Base-by-base conservation (phyloP, 2,113 vertebrate genomes). In the Scopus umbretta region DNA sequence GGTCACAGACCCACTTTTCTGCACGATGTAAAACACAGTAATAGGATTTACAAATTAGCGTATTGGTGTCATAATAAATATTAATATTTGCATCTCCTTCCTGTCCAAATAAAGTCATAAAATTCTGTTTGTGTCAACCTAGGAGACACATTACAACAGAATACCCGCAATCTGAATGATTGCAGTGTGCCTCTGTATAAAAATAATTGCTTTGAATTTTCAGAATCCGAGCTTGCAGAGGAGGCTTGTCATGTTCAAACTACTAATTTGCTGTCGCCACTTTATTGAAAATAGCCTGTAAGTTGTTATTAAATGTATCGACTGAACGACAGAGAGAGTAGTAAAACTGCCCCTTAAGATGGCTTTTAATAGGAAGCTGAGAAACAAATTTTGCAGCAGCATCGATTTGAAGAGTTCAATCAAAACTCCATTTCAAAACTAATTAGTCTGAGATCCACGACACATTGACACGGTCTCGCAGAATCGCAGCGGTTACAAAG, bases 351-450 rank as follows among this genome's bases (percentile, higher is more conserved):
- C 98, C 98, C 98, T 98, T 98, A 98, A 99, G 99, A 99, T 98
- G 98, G 98, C 98, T 99, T 99, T 99, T 99, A 98, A 98, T 98
- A 98, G 98, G 99, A 98, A 98, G 98, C 98, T 91, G 98, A 99
- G 99, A 99, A 99, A 99, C 99, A 99, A 99, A 99, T 99, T 99
- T 99, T 98, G 99, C 99, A 98, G 98, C 98, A 98, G 98, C 99
- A 99, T 99, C 99, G 98, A 99, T 99, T 99, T 99, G 98, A 98
- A 99, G 98, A 98, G 98, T 99, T 99, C 99, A 99, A 99, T 99
- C 99, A 99, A 99, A 99, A 99, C 99, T 99, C 99, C 98, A 99
- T 99, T 99, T 99, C 99, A 99, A 99, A 99, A 99, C 99, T 99
- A 99, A 99, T 99, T 99, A 99, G 99, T 99, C 99, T 98, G 99